Conservation (phyloP, 2,888 invertebrate genomes). For the Cerastis rubricosa region DNA sequence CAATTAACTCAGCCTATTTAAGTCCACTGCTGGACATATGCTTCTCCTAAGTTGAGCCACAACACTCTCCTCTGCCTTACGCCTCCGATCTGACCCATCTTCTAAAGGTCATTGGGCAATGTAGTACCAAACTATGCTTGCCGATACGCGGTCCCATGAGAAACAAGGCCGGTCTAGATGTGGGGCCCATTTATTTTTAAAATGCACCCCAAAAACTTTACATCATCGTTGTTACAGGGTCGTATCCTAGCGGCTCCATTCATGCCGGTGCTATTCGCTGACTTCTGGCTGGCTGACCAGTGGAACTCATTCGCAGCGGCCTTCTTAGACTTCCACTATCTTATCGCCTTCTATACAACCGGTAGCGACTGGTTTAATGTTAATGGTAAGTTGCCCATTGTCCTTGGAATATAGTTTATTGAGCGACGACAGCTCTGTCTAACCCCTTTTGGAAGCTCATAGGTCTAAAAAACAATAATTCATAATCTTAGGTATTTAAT, state of each 20-base stretch:
- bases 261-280: constrained; percentile 98
- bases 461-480: too few species aligned
- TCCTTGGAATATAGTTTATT: neutral
- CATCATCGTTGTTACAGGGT: constrained; percentile 89
- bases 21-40: too few species aligned
- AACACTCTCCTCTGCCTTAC: neutral
- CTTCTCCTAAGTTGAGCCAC: neutral
- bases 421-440: neutral
- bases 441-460: neutral
- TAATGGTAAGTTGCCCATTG: constrained; percentile 82
- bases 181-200: neutral
- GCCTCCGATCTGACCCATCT: neutral
- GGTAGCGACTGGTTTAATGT: constrained; percentile 94
- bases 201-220: neutral
- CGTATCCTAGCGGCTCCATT: constrained; percentile 97
- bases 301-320: constrained; percentile 97
- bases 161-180: neutral
- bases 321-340: constrained; percentile 98
- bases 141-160: neutral
- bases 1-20: neutral
- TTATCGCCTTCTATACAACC: constrained; percentile 97
- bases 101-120: neutral
- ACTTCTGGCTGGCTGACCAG: constrained; percentile 99
- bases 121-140: neutral
- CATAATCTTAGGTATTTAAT: too few species aligned